These are phyloP conservation scores for Danaus melanippus DNA, from an alignment of 1,140 invertebrate species.

Conservation along the genomic window DNA sequence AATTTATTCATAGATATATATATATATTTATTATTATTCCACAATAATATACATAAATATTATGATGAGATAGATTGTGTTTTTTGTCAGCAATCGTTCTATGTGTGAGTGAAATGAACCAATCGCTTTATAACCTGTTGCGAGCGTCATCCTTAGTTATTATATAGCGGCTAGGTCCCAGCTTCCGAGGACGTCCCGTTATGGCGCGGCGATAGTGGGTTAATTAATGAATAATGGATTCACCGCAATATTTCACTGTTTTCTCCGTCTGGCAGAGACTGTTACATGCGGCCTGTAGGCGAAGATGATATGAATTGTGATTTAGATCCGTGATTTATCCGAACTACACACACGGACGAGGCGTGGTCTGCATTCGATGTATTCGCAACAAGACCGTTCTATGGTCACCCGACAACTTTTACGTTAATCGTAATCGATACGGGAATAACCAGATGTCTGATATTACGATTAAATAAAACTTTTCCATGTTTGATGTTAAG, in stretches of 20 bases:
- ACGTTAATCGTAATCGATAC: conserved; percentile 36
- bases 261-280: conserved; percentile 31
- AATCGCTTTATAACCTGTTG: conserved; percentile 20
- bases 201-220: conserved; percentile 48
- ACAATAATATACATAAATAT: not conserved
- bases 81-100: conserved; percentile 12
- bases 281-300: conserved; percentile 15
- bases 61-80: not conserved
- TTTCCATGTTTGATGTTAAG: conserved; percentile 38
- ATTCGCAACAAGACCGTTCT: conserved; percentile 18
- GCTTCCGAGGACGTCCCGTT: conserved; percentile 47
- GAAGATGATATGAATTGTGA: conserved; percentile 32
- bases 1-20: not conserved
- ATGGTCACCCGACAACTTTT: conserved; percentile 36
- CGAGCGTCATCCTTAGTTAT: conserved; percentile 26
- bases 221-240: conserved; percentile 63
- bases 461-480: conserved; percentile 29
- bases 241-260: conserved; percentile 52
- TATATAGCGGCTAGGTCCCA: conserved; percentile 20
- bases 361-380: conserved; percentile 15
- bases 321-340: conserved; percentile 24
- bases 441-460: conserved; percentile 28
- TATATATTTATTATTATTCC: not conserved
- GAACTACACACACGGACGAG: conserved; percentile 11
- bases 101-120: conserved; percentile 10